These are phyloP conservation scores for Acropora yongei DNA, from an alignment of 64 coral and sea anemone genomes.

Conservation along the genomic window DNA sequence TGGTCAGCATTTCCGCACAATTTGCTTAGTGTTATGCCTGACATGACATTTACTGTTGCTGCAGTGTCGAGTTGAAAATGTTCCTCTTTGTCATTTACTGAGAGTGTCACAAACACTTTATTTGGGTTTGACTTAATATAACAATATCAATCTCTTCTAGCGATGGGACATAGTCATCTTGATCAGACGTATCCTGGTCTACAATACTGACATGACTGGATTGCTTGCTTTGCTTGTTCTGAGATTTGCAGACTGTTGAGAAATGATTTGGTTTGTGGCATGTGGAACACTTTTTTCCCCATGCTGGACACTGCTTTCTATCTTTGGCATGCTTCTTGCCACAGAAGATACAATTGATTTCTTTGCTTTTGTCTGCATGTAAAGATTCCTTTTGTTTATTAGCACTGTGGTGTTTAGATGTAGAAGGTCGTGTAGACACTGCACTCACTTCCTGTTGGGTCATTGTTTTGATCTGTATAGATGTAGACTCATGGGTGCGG, in stretches of 20 bases:
- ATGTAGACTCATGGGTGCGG: background rate
- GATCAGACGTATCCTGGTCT: background rate
- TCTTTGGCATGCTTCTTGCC: too few species aligned
- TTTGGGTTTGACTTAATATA: background rate
- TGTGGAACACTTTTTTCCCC: background rate
- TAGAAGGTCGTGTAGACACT: too few species aligned
- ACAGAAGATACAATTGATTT: too few species aligned
- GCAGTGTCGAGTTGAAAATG: conserved; percentile 36
- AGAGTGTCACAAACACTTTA: conserved; percentile 19
- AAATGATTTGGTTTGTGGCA: background rate
- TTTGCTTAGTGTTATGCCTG: background rate
- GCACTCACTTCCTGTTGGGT: background rate
- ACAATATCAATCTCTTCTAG: background rate
- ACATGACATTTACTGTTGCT: conserved; percentile 53
- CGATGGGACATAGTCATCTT: background rate
- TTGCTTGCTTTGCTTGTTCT: background rate
- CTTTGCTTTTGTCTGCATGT: too few species aligned
- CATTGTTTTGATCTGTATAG: conserved; percentile 1
- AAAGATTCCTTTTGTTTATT: too few species aligned
- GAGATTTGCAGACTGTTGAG: background rate
- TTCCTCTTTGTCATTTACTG: conserved; percentile 1
- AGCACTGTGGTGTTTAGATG: too few species aligned
- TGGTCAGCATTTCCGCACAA: background rate
- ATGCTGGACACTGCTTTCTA: conserved; percentile 22
- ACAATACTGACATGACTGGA: too few species aligned